phyloP scores from a whole-genome alignment of 1,140 invertebrate species.

The Acyrthosiphon pisum region DNA sequence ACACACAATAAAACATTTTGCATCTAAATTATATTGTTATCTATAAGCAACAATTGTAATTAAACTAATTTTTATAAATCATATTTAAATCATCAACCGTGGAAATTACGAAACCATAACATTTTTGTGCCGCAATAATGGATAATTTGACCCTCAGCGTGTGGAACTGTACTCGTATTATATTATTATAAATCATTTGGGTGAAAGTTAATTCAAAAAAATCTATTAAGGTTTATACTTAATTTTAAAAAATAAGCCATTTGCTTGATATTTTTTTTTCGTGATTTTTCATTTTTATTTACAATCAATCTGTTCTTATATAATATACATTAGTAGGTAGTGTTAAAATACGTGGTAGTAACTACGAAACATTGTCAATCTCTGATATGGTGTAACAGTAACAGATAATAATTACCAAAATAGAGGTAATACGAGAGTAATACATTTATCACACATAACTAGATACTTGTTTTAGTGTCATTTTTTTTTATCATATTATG shows the following conservation, averaged over 20 bases:
- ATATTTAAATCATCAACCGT: neutral
- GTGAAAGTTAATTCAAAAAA: neutral
- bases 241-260: neutral
- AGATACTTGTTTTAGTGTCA: neutral
- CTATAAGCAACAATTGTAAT: neutral
- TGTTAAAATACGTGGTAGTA: neutral
- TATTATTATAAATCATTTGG: neutral
- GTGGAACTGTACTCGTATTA: neutral
- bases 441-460: neutral
- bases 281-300: neutral
- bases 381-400: neutral
- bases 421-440: neutral
- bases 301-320: neutral
- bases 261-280: neutral
- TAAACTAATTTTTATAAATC: neutral
- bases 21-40: neutral
- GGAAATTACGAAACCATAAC: neutral
- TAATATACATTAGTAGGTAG: neutral
- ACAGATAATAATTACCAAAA: neutral
- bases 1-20: neutral
- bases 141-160: neutral
- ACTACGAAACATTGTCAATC: no score
- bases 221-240: neutral
- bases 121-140: neutral
- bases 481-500: neutral